These are phyloP conservation scores for Aurelia aurita DNA, from an alignment of 30 jellyfish, hydroid and myxozoan species.

Conservation along the genomic window DNA sequence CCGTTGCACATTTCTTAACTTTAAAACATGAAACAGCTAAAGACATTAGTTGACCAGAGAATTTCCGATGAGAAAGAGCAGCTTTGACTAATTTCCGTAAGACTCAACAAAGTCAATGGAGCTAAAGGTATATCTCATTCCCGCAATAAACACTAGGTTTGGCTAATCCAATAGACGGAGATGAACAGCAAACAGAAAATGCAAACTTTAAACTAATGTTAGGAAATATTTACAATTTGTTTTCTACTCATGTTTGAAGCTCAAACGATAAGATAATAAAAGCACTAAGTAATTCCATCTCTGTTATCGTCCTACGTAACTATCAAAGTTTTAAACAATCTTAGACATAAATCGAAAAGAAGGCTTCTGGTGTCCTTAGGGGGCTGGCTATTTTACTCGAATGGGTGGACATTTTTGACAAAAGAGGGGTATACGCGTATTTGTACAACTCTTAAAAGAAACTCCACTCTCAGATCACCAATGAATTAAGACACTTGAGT, in stretches of 20 bases:
- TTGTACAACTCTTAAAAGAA: too few species aligned
- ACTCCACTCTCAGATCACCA: too few species aligned
- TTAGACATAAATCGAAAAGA: background rate
- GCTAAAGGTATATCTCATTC: slow-evolving; percentile 13
- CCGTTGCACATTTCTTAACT: background rate
- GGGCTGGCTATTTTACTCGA: too few species aligned
- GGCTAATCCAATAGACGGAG: background rate
- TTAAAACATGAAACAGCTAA: background rate
- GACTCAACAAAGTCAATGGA: slow-evolving; percentile 12
- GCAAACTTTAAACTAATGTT: background rate
- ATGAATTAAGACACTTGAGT: too few species aligned
- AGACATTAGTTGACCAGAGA: slow-evolving; percentile 7
- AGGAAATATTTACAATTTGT: too few species aligned
- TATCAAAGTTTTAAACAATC: background rate
- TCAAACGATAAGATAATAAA: too few species aligned
- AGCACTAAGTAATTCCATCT: too few species aligned
- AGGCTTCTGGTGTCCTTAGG: too few species aligned
- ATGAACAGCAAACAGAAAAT: background rate
- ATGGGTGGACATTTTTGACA: too few species aligned
- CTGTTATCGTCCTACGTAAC: too few species aligned
- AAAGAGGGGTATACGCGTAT: too few species aligned
- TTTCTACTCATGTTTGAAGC: too few species aligned
- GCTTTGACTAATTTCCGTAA: slow-evolving; percentile 48
- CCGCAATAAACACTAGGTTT: background rate
- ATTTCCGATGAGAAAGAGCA: slow-evolving; percentile 5